phyloP scores from a whole-genome alignment of 2,113 vertebrate genomes.

The Xenopus borealis region DNA sequence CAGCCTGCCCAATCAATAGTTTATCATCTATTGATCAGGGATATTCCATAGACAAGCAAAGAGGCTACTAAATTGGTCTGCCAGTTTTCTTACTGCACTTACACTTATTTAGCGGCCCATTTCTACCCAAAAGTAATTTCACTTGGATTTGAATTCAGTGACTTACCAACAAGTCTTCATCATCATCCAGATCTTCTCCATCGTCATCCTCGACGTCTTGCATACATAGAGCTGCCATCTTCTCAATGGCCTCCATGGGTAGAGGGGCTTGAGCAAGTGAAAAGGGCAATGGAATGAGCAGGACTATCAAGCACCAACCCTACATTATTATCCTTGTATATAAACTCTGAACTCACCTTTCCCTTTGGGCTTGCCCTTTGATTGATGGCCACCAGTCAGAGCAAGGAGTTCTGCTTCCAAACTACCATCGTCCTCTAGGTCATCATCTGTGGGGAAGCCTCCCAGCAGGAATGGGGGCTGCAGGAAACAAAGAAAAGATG shows the following conservation, averaged over 20 bases:
- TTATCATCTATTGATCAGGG: no score
- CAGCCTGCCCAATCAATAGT: no score
- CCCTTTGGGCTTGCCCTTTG: constrained; percentile 65
- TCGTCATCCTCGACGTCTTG: constrained; percentile 75
- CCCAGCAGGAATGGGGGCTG: constrained; percentile 84
- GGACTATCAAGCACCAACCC: no score
- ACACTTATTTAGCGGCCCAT: no score
- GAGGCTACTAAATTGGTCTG: no score
- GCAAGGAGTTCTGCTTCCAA: constrained; percentile 82
- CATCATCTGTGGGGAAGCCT: constrained; percentile 63
- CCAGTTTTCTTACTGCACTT: no score
- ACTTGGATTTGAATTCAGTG: no score
- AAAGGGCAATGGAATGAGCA: not conserved
- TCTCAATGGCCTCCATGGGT: constrained; percentile 82
- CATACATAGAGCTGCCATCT: constrained; percentile 87
- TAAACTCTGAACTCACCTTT: constrained; percentile 54
- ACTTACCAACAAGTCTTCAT: constrained; percentile 78
- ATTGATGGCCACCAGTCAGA: constrained; percentile 70
- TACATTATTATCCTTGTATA: no score
- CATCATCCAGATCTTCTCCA: constrained; percentile 71
- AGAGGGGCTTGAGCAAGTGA: constrained; percentile 65
- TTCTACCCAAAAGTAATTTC: no score
- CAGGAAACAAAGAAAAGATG: not conserved
- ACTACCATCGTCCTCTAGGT: constrained; percentile 70
- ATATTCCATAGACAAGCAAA: no score